A percentile compares a stretch with the other conserved stretches of the same genome.
Evolutionary conservation across 2,888 invertebrate genomes (phyloP).

Genomic region (Caenorhabditis becei): DNA sequence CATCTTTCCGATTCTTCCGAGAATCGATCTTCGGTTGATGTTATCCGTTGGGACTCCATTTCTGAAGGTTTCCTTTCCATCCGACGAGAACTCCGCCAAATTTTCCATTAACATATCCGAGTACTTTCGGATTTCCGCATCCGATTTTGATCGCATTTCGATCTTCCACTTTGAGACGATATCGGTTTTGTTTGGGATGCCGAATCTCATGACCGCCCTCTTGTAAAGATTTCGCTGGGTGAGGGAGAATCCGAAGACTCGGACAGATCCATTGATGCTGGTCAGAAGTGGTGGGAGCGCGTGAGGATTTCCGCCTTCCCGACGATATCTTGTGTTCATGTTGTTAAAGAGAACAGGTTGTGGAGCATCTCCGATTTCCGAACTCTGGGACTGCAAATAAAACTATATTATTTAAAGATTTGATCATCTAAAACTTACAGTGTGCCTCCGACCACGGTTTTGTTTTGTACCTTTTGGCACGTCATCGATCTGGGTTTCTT

Average conservation of each 20-base stretch:
- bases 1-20: constrained; percentile 99
- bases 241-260: constrained; percentile 97
- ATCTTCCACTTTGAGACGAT: constrained; percentile 99
- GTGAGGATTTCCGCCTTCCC: constrained; percentile 89
- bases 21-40: constrained; percentile 94
- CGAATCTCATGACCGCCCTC: constrained; percentile 99
- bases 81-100: constrained; percentile 99
- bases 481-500: no score
- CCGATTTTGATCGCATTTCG: constrained; percentile 95
- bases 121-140: constrained; percentile 95
- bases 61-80: constrained; percentile 85
- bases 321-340: constrained; percentile 64
- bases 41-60: constrained; percentile 87
- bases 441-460: no score
- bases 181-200: constrained; percentile 99
- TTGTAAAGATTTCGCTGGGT: constrained; percentile 98
- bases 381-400: no score
- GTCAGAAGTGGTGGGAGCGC: constrained; percentile 95
- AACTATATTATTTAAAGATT: no score
- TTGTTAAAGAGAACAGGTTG: no score
- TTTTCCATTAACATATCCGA: constrained; percentile 99
- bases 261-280: constrained; percentile 84
- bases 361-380: no score
- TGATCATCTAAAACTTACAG: no score
- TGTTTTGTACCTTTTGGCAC: no score